Base-by-base conservation (phyloP, 1,140 invertebrate species). In the Scaptomyza graminum region DNA sequence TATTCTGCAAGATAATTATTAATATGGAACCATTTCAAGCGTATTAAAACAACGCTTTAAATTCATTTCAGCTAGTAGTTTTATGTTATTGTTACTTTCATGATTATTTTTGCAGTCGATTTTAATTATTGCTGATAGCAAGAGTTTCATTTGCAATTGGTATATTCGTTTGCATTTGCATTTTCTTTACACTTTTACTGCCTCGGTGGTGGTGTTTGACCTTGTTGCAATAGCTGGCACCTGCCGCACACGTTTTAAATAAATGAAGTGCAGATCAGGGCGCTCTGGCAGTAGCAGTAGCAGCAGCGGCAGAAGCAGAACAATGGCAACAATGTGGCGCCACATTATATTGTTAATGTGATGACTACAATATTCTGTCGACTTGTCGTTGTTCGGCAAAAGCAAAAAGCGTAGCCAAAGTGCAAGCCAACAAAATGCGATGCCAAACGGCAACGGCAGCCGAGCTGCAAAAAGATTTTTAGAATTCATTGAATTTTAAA, bases 401-500 rank as follows among this genome's bases (percentile, higher is more conserved):
- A 50, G 55, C 49, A 43, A 74, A 59, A 12, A 28, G 7, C 5
- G 15, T 16, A 16, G 9, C 55, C 55, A 60, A 67, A 72, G 56
- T 73, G 70, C 70, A 73, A 61, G 64, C 52, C 66, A 63, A 64
- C 72, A 59, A 74, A 70, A 57, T 68, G 67, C 72, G 50, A 60
- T 73, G 57, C 54, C 68, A 74, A 78, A 43, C 75, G 28, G 39
- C 13, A 78, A 43, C 68, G 13, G 39, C 13, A 47, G 37, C 50
- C 43, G 18, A 49, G 28, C 43, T 46, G 50, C 51, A 64, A 59
- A 44, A 55, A 63, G 67, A 79, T 79, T 87, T 87, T 87, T 87
- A 87, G 82, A 87, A 87, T 87, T 87, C 82, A 87, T 87, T 87
- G 82, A 87, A 87, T 87, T 87, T 87, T 87, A 87, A 88, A 87